Base-by-base conservation (phyloP, 2,888 invertebrate species). In the Plebejus anna region DNA sequence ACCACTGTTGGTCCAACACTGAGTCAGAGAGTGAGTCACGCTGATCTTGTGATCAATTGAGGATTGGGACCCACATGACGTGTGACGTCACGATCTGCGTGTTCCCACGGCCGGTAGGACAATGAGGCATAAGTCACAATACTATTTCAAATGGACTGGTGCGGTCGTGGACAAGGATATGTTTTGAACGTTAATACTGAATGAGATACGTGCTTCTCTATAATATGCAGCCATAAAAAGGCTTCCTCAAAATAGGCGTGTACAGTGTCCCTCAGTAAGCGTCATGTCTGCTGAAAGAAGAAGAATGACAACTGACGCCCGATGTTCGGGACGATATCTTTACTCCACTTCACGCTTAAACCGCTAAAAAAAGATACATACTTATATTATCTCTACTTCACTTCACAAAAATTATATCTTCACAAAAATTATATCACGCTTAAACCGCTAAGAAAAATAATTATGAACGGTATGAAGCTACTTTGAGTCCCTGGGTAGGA, bases 31-130 rank as follows among this genome's bases (percentile, higher is more conserved):
- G 13, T 66, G 32, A 66, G 13, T 66, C 66, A 59, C 16, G 9
- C 11, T 66, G 66, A 66, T 66, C 66, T 66, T 66, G 32, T 32
- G 32, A 66, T 66, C 13, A 66, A 66, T 66, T 66, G 66, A 36
- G 13, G 66, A 66, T 66, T 22, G 32, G 11, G 66, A 66, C 11
- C 66, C 66, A 36, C 32, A 32, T 32, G 66, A 66, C 32, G 32
- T 36, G 32, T 66, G 66, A 66, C 66, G 66, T 66, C 66, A 66
- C 16, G 32, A 36, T 66, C 55, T 36, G 66, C 22, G 51, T 51
- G 13, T 66, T 66, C 66, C 66, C 66, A 66, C 66, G 66, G 32
- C 13, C 55, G 4, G 16, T 16, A 4, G 55, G 13, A 55, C 55
- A 55, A 55, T 55, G 55, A 16, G 55, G 16, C 55, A 16, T 55